Evolutionary conservation across 2,113 vertebrate species (phyloP), one percentile per base, ranked within the genome.

Genomic region (Bos taurus): DNA sequence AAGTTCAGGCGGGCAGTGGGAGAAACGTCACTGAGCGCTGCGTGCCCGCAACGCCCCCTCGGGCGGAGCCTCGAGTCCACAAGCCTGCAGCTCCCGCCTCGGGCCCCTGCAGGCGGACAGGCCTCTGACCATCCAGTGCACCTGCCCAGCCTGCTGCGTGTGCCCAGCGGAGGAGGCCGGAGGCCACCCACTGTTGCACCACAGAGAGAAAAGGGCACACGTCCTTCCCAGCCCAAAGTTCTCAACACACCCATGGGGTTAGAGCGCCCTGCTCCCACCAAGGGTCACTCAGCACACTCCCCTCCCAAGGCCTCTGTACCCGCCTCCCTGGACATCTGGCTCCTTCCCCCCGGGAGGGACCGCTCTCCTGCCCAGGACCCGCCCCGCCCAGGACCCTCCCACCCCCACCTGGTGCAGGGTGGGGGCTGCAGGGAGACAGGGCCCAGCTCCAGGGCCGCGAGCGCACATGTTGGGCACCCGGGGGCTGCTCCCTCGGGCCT

Each of bases 391-490:
- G 43, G 12, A 52, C 87, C 50, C 11, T 0, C 48, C 1, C 26
- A 17, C 9, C 30, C 33, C 17, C 21, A 8, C 33, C 9, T 71
- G 64, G 28, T 12, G 0, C 5, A 16, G 88, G 97, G 93, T 98
- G 97, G 85, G 87, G 56, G 94, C 95, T 88, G 88, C 62, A 36
- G 90, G 97, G 90, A 97, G 96, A 97, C 95, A 94, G 96, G 93
- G 92, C 54, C 89, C 77, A 57, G 95, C 98, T 98, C 96, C 97
- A 98, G 97, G 98, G 93, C 93, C 98, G 99, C 98, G 98, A 99
- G 98, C 97, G 99, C 98, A 99, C 98, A 98, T 99, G 98, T 97
- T 86, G 85, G 91, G 98, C 97, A 91, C 95, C 97, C 2, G 3
- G 26, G 36, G 5, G 17, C 56, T 5, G 25, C 36, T 21, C 64